A percentile compares a stretch with the other conserved stretches of the same genome.
These are phyloP conservation scores for Loriculus beryllinus DNA, from an alignment of 2,797 vertebrate genomes.

Conservation along the genomic window DNA sequence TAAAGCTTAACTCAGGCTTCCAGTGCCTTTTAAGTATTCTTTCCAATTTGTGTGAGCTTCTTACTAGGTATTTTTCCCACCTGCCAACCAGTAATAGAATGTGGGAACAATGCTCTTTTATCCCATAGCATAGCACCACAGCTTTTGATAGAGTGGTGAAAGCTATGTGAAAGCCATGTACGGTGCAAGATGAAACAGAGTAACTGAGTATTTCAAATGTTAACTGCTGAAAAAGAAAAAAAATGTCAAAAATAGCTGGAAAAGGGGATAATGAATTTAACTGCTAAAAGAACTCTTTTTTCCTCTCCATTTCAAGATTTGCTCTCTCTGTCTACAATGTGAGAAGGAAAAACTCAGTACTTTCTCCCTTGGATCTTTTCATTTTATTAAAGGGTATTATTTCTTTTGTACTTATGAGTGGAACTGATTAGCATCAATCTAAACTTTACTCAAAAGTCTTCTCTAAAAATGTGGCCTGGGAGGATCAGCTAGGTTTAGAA, in stretches of 20 bases:
- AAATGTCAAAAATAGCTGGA: neutral
- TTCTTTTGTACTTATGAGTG: neutral
- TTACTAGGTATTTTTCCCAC: neutral
- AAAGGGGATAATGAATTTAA: neutral
- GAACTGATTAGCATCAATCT: neutral
- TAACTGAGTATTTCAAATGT: neutral
- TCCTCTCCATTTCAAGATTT: neutral
- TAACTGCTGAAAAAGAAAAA: neutral
- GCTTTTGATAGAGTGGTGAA: neutral
- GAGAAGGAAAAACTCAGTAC: neutral
- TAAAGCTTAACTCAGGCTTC: conserved; percentile 2
- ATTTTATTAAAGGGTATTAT: neutral
- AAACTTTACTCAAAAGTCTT: neutral
- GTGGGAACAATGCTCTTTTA: neutral
- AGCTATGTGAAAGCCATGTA: neutral
- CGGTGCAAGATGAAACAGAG: neutral
- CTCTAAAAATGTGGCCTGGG: neutral
- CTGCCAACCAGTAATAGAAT: conserved; percentile 11
- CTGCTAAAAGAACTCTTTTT: neutral
- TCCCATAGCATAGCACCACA: neutral
- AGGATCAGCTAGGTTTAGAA: neutral
- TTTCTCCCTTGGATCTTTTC: neutral
- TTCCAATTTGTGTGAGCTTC: conserved; percentile 26
- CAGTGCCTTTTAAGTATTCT: conserved; percentile 21
- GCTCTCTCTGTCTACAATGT: neutral